Evolutionary conservation across 2,797 vertebrate species (phyloP), one percentile per base, ranked within the genome.

Genomic region (Fringilla coelebs): DNA sequence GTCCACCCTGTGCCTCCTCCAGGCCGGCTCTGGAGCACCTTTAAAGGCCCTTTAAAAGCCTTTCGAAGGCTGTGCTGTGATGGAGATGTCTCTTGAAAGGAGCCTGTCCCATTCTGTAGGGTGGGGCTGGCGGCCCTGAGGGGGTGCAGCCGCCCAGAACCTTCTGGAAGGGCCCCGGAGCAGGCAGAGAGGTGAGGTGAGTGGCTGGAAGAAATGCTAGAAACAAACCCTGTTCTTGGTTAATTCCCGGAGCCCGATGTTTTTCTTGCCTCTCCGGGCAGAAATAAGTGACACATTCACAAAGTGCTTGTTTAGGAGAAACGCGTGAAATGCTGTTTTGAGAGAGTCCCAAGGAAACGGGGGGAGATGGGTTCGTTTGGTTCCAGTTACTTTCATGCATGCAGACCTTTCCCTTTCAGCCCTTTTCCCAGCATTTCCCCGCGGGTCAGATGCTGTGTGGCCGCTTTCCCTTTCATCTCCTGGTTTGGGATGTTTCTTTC

Each of bases 81-180:
- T 48, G 25, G 17, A 31, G 20, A 3, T 31, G 25, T 2, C 5
- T 6, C 0, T 0, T 0, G 1, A 15, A 29, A 38, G 55, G 21
- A 28, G 19, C 13, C 2, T 17, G 21, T 31, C 5, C 22, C 0
- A 0, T 15, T 10, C 28, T 0, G 1, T 7, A 25, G 24, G 31
- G 45, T 29, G 2, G 51, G 17, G 51, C 51, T 8, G 18, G 18
- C 49, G 5, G 49, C 51, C 52, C 31, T 32, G 31, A 13, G 31
- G 19, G 4, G 46, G 6, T 7, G 18, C 1, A 0, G 41, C 1
- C 0, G 3, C 40, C 29, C 2, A 1, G 67, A 76, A 89, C 60
- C 40, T 90, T 87, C 88, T 61, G 43, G 77, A 85, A 80, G 14
- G 14, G 8, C 5, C 28, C 2, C 3, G 28, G 52, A 32, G 31